Evolutionary conservation across 2,797 vertebrate species (phyloP), one percentile per base, ranked within the genome.

Genomic region (Sebastes minor): DNA sequence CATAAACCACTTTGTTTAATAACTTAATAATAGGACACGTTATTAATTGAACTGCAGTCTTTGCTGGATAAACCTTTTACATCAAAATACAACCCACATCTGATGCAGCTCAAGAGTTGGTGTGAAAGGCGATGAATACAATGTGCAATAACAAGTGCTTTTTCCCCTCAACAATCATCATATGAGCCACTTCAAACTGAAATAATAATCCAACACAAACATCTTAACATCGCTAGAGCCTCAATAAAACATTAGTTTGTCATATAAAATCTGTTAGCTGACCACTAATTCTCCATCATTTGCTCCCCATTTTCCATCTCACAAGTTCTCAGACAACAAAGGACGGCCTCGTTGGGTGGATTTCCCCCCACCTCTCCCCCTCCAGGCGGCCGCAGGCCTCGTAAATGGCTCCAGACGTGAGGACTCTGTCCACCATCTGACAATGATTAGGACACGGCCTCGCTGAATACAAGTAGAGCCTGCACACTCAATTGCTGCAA

Each of bases 401-500:
- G 59, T 94, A 94, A 95, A 94, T 80, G 86, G 76, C 91, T 92
- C 91, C 93, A 94, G 93, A 95, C 92, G 82, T 61, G 55, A 85
- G 82, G 89, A 86, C 91, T 91, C 92, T 88, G 88, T 87, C 85
- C 90, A 74, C 92, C 94, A 95, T 95, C 92, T 95, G 94, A 95
- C 83, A 91, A 83, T 93, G 91, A 94, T 95, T 95, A 94, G 84
- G 82, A 90, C 69, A n/a, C 16, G 80, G 91, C 76, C 86, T 84
- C 12, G 8, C 30, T 57, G 76, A 87, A 90, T 82, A 83, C 83
- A 67, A 86, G 87, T 71, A 62, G 71, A 88, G 84, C 69, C 80
- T 83, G 80, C 86, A 71, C 76, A 88, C 88, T 88, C 88, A 84
- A 85, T 89, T 88, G 86, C 88, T 76, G 79, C 80, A 87, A 66